Evolutionary conservation across 2,113 vertebrate genomes (phyloP).

Genomic region (Pycnonotus jocosus): DNA sequence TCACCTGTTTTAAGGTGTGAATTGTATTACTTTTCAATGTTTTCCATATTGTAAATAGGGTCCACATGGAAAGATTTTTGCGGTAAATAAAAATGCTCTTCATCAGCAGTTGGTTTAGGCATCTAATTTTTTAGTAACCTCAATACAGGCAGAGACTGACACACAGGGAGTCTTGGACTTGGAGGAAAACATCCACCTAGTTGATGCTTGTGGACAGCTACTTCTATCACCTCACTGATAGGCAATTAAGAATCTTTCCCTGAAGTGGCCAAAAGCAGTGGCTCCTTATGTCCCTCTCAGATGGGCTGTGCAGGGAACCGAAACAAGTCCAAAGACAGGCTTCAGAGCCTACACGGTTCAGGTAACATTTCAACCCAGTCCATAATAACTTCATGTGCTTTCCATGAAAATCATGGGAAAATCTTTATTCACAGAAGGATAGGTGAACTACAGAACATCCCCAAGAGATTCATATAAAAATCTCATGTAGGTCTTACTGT

Average conservation of each 20-base stretch:
- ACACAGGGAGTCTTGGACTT: not conserved
- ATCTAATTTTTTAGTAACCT: not conserved
- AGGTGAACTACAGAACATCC: not conserved
- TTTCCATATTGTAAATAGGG: not conserved
- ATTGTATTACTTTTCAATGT: not conserved
- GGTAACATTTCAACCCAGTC: not conserved
- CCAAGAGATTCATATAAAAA: not conserved
- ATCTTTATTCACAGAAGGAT: not conserved
- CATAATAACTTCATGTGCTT: not conserved
- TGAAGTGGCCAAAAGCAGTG: not conserved
- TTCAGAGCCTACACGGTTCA: not conserved
- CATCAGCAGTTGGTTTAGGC: not conserved
- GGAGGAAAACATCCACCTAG: not conserved
- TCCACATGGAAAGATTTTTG: not conserved
- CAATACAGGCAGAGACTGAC: not conserved
- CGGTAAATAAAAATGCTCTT: not conserved
- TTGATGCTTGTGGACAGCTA: not conserved
- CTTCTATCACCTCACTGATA: not conserved
- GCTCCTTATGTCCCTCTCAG: not conserved
- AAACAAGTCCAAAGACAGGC: not conserved
- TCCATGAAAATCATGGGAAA: not conserved
- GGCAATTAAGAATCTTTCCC: not conserved
- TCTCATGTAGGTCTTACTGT: not conserved
- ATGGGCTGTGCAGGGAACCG: not conserved
- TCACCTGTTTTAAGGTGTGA: not conserved